Conservation (phyloP, 1,140 invertebrate genomes). For the Apis florea region DNA sequence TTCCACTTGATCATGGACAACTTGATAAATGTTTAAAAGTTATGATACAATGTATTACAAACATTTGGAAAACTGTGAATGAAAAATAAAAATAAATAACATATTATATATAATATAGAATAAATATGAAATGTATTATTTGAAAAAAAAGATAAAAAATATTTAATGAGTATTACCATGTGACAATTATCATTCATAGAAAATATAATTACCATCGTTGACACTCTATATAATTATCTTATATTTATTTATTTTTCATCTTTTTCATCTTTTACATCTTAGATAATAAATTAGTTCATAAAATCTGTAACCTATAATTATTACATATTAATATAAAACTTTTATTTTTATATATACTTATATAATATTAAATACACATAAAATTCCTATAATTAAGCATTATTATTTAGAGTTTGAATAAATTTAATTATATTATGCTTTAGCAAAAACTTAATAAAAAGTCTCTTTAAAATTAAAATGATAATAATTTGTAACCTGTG, state of each 20-base stretch:
- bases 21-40: neutral
- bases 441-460: neutral
- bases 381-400: neutral
- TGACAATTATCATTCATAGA: neutral
- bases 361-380: no score
- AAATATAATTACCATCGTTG: neutral
- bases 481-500: slow-evolving; percentile 27
- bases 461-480: neutral
- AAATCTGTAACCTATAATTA: slow-evolving; percentile 26
- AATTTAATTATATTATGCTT: neutral
- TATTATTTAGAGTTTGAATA: neutral
- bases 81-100: neutral
- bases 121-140: neutral
- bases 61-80: neutral
- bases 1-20: neutral
- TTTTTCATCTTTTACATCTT: neutral
- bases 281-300: slow-evolving; percentile 24
- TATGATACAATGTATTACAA: neutral
- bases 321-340: neutral
- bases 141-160: neutral
- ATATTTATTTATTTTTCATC: no score
- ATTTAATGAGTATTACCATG: neutral
- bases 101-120: neutral
- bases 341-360: neutral
- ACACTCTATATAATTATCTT: neutral